phyloP scores from a whole-genome alignment of 1,140 invertebrate species.

The Zaprionus lachaisei region DNA sequence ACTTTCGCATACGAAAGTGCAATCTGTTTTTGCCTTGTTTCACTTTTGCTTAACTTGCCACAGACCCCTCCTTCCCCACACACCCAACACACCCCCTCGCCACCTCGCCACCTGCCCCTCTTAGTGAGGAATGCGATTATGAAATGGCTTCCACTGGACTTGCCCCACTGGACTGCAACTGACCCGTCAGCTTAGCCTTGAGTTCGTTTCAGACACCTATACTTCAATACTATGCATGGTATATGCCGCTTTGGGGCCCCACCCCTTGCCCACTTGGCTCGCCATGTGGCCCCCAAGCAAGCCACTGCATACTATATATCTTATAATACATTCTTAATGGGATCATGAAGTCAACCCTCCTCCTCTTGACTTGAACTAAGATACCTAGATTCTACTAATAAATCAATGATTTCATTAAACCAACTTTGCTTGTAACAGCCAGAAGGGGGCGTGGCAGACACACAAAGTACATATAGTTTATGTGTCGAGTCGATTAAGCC shows the following conservation, averaged over 20 bases:
- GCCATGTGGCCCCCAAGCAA: neutral
- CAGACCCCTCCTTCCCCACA: neutral
- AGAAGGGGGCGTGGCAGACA: too few species aligned
- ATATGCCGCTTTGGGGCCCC: neutral
- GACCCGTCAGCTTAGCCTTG: slow-evolving; percentile 50
- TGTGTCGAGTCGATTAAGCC: too few species aligned
- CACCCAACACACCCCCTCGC: neutral
- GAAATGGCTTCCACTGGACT: slow-evolving; percentile 6
- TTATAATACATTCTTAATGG: neutral
- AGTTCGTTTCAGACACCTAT: slow-evolving; percentile 37
- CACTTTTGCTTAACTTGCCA: neutral
- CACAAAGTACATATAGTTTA: too few species aligned
- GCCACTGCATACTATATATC: neutral
- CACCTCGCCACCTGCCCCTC: neutral
- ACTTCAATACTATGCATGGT: neutral
- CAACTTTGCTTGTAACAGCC: too few species aligned
- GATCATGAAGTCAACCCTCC: neutral
- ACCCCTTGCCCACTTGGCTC: neutral
- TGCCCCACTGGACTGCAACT: slow-evolving; percentile 8
- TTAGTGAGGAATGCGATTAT: neutral
- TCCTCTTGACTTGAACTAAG: neutral
- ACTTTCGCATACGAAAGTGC: slow-evolving; percentile 64
- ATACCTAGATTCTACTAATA: too few species aligned
- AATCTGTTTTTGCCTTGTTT: slow-evolving; percentile 6
- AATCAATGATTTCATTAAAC: too few species aligned